Percentiles rank a stretch among this genome's conserved stretches.
phyloP scores from a whole-genome alignment of 2,113 vertebrate species.

The Onychostruthus taczanowskii region DNA sequence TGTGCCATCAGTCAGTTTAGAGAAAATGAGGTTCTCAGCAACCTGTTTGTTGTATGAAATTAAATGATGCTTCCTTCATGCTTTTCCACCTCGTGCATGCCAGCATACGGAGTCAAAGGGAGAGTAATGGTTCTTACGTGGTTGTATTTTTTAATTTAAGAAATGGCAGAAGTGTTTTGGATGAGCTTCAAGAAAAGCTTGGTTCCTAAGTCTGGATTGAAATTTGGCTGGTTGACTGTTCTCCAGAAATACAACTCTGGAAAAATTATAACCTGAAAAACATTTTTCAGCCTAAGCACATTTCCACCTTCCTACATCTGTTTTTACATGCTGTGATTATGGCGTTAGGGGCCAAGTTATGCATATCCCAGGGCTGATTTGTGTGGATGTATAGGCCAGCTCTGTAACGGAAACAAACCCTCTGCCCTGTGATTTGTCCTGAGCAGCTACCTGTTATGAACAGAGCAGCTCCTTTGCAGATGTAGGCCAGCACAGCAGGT shows the following conservation, averaged over 20 bases:
- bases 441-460: background rate
- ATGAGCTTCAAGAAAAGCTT: conserved; percentile 20
- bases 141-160: background rate
- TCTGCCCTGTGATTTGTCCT: background rate
- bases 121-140: background rate
- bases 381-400: background rate
- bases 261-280: conserved; percentile 33
- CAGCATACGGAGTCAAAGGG: background rate
- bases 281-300: conserved; percentile 34
- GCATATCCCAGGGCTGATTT: background rate
- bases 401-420: background rate
- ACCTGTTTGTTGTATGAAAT: background rate
- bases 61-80: background rate
- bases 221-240: background rate
- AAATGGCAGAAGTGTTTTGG: background rate
- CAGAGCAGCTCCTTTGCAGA: background rate
- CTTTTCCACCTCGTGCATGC: background rate
- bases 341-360: background rate
- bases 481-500: background rate
- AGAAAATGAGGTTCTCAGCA: background rate
- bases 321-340: background rate
- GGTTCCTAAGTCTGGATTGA: background rate
- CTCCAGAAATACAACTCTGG: conserved; percentile 36
- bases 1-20: background rate
- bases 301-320: conserved; percentile 51